Evolutionary conservation across 2,888 invertebrate genomes (phyloP).

Genomic region (Campoletis raptor): DNA sequence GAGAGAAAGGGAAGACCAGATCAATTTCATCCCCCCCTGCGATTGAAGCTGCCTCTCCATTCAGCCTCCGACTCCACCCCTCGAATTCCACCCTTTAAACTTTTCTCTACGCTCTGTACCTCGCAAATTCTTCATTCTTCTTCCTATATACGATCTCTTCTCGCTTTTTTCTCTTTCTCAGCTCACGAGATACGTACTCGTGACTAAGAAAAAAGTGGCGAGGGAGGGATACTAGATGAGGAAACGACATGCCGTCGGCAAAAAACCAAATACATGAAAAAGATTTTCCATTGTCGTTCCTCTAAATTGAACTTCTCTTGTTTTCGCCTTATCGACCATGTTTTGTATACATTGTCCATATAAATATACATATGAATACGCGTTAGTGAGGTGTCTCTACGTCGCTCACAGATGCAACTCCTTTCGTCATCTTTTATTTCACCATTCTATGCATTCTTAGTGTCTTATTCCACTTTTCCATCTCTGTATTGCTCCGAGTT

Average conservation of each 20-base stretch:
- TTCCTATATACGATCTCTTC: conserved; percentile 22
- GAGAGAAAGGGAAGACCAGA: conserved; percentile 26
- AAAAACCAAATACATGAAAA: conserved; percentile 76
- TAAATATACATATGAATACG: not conserved
- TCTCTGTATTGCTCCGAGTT: conserved; percentile 57
- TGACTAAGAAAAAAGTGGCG: not conserved
- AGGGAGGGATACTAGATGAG: conserved; percentile 49
- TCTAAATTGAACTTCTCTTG: conserved; percentile 82
- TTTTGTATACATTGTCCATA: conserved; percentile 3
- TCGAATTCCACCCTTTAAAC: conserved; percentile 51
- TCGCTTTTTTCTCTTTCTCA: conserved; percentile 11
- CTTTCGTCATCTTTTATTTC: conserved; percentile 41
- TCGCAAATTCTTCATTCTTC: conserved; percentile 51
- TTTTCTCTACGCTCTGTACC: conserved; percentile 18
- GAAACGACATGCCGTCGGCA: conserved; percentile 66
- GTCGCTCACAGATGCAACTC: conserved; percentile 64
- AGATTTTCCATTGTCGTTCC: conserved; percentile 79
- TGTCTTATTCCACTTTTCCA: conserved; percentile 60
- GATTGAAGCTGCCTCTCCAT: conserved; percentile 46
- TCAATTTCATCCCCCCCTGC: conserved; percentile 35
- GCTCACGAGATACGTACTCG: conserved; percentile 32
- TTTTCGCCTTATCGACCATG: conserved; percentile 73
- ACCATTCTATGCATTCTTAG: conserved; percentile 69
- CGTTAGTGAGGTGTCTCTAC: conserved; percentile 64
- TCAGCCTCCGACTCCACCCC: conserved; percentile 35